Evolutionary conservation across 1,140 invertebrate species (phyloP).

Genomic region (Drosophila pachea): DNA sequence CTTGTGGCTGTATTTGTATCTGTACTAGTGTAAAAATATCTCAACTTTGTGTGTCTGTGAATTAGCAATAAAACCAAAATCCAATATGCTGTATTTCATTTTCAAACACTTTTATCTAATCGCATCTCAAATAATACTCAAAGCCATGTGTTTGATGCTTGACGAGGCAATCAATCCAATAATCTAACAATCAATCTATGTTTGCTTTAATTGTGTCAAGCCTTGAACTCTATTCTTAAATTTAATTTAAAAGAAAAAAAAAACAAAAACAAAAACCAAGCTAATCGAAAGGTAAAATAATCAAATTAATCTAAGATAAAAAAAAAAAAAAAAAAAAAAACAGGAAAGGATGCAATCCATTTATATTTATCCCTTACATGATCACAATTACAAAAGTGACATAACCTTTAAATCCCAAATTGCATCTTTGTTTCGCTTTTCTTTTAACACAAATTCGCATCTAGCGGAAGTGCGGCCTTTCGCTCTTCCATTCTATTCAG

Average conservation of each 20-base stretch:
- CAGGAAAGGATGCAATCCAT: too few species aligned
- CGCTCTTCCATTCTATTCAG: constrained; percentile 24
- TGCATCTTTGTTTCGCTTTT: too few species aligned
- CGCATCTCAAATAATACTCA: constrained; percentile 10
- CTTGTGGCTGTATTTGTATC: constrained; percentile 60
- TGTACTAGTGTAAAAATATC: constrained; percentile 61
- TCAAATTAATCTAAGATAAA: not conserved
- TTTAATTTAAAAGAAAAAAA: not conserved
- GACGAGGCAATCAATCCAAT: constrained; percentile 22
- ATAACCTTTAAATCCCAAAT: too few species aligned
- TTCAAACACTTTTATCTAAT: constrained; percentile 24
- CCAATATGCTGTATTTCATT: constrained; percentile 59
- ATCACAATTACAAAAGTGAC: too few species aligned
- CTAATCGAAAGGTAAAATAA: constrained; percentile 32
- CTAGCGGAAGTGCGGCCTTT: not conserved
- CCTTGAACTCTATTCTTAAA: constrained; percentile 28
- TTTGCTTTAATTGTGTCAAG: constrained; percentile 43
- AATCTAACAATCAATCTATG: constrained; percentile 1
- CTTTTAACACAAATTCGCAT: not conserved
- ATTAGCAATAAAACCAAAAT: constrained; percentile 73
- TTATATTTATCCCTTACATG: too few species aligned
- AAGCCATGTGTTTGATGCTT: constrained; percentile 49
- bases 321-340: too few species aligned
- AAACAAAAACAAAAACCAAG: not conserved
- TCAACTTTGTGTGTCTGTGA: constrained; percentile 67